Conservation (phyloP, 1,140 invertebrate genomes). For the Drosophila albomicans region DNA sequence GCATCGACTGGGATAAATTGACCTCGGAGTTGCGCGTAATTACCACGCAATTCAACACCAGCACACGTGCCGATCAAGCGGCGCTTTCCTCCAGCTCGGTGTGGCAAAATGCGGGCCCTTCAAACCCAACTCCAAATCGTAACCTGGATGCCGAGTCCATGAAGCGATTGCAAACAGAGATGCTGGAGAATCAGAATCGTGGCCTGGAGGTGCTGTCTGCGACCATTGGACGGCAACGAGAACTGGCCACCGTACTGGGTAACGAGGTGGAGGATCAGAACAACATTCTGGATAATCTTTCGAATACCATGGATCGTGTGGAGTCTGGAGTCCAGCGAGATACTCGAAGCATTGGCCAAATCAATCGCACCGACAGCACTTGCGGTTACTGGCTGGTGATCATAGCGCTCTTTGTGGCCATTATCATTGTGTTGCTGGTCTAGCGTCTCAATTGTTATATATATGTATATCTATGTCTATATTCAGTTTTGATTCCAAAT, state of each 20-base stretch:
- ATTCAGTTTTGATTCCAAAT: conserved; percentile 17
- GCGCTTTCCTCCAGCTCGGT: conserved; percentile 12
- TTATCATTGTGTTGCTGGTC: conserved; percentile 71
- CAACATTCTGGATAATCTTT: conserved; percentile 92
- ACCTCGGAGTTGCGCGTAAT: conserved; percentile 50
- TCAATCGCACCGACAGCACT: conserved; percentile 89
- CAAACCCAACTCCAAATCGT: conserved; percentile 84
- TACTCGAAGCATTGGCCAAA: conserved; percentile 88
- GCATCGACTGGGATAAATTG: conserved; percentile 55
- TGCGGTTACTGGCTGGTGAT: conserved; percentile 90
- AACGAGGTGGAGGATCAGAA: conserved; percentile 93
- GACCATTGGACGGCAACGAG: conserved; percentile 91
- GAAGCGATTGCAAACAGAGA: conserved; percentile 75
- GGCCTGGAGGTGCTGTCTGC: conserved; percentile 91
- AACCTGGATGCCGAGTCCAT: conserved; percentile 61
- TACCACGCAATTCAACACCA: conserved; percentile 39
- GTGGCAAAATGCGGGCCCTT: conserved; percentile 79
- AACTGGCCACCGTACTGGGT: conserved; percentile 90
- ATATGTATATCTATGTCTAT: conserved; percentile 9
- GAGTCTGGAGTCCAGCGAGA: conserved; percentile 88
- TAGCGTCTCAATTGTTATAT: conserved; percentile 56
- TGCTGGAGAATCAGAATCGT: conserved; percentile 90
- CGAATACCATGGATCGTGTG: conserved; percentile 90
- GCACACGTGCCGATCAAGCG: conserved; percentile 32
- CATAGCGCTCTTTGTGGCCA: conserved; percentile 87